Conservation (phyloP, 2,888 invertebrate species). For the Willowsia nigromaculata region DNA sequence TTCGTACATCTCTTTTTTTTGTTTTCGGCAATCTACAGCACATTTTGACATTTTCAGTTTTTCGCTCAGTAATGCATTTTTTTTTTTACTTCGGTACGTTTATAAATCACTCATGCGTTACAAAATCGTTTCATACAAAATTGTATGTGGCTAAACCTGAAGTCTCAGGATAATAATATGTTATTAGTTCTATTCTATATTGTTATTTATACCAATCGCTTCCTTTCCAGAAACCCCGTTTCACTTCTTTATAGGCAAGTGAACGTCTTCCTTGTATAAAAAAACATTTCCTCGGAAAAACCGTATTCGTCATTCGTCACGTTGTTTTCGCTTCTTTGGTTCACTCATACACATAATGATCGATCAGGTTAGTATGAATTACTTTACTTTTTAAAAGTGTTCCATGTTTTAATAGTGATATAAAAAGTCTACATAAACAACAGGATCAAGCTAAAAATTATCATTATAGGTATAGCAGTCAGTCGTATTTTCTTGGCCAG, state of each 20-base stretch:
- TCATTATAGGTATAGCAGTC: constrained; percentile 59
- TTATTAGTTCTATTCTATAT: background rate
- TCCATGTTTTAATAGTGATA: constrained; percentile 8
- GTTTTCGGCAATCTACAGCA: background rate
- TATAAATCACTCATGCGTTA: background rate
- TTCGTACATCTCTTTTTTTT: background rate
- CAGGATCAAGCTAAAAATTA: constrained; percentile 65
- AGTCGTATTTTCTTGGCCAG: constrained; percentile 68
- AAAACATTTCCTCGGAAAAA: too few relatives aligned
- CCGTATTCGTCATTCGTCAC: too few relatives aligned
- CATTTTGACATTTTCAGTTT: background rate
- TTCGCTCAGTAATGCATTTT: background rate
- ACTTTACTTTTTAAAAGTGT: background rate
- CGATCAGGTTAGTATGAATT: constrained; percentile 31
- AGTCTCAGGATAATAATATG: background rate
- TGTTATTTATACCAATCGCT: background rate
- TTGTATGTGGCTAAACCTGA: background rate
- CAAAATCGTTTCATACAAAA: constrained; percentile 9
- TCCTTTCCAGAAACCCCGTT: background rate
- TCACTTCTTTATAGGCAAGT: background rate
- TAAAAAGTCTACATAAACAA: constrained; percentile 57
- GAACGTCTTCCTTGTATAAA: background rate
- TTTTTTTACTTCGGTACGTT: background rate
- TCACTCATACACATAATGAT: background rate
- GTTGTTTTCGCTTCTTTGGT: background rate